Conservation (phyloP, 2,113 vertebrate genomes). For the Syngnathoides biaculeatus region DNA sequence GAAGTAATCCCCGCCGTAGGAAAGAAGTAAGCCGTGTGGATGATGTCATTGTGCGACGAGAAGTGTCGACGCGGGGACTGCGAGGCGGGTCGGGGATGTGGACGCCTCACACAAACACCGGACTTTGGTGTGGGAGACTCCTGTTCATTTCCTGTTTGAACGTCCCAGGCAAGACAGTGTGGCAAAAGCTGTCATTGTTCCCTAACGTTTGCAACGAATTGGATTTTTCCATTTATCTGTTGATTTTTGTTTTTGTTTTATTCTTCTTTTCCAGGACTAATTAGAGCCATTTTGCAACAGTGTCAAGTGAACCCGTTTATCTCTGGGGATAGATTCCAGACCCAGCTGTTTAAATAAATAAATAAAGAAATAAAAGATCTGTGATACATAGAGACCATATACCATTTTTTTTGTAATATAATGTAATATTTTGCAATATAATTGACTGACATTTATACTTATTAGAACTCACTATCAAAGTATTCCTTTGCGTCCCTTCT, state of each 20-base stretch:
- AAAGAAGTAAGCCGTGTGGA: background rate
- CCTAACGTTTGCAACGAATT: background rate
- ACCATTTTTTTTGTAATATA: no score
- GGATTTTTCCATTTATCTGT: background rate
- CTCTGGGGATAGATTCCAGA: no score
- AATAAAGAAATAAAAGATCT: no score
- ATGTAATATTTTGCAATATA: no score
- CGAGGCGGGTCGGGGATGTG: background rate
- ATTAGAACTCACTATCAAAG: no score
- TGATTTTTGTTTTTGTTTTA: background rate
- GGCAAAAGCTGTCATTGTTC: conserved; percentile 6
- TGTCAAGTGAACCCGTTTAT: background rate
- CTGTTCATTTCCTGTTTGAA: conserved; percentile 11
- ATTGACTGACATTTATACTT: no score
- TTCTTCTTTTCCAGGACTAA: background rate
- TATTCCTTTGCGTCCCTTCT: no score
- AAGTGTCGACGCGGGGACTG: background rate
- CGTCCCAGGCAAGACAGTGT: conserved; percentile 8
- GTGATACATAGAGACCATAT: no score
- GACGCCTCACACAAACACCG: conserved; percentile 9
- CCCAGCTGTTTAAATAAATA: no score
- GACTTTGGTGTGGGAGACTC: conserved; percentile 8
- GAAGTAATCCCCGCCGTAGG: background rate
- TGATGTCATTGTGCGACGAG: conserved; percentile 3
- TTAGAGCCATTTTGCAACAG: background rate